Conservation (phyloP, 1,140 invertebrate species). For the Argopecten irradians region DNA sequence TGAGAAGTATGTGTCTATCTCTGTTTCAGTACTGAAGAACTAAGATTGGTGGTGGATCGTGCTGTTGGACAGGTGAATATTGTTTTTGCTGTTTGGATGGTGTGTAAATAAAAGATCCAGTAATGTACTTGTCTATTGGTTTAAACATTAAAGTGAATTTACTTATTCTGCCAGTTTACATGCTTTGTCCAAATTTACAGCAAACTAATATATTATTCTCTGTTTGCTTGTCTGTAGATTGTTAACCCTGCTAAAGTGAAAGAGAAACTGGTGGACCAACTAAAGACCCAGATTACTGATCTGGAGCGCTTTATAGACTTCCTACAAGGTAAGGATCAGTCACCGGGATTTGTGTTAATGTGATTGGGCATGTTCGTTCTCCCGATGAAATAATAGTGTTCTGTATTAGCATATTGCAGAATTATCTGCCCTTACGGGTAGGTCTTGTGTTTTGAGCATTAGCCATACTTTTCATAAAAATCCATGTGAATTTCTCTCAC, state of each 20-base stretch:
- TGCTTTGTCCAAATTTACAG: constrained; percentile 24
- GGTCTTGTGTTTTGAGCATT: no score
- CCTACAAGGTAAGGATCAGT: constrained; percentile 85
- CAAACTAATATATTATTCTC: background rate
- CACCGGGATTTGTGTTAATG: no score
- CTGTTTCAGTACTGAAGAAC: constrained; percentile 83
- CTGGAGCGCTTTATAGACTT: constrained; percentile 98
- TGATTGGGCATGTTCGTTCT: no score
- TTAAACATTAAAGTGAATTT: no score
- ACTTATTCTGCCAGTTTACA: no score
- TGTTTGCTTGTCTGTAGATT: constrained; percentile 83
- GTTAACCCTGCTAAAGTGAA: constrained; percentile 97
- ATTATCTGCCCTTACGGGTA: no score
- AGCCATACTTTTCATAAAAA: no score
- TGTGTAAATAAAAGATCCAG: background rate
- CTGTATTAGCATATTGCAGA: no score
- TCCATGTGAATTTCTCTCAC: no score
- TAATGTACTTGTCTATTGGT: no score
- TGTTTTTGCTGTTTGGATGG: background rate
- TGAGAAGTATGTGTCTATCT: constrained; percentile 45
- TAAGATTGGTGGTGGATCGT: constrained; percentile 87
- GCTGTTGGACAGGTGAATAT: constrained; percentile 83
- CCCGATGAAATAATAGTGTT: no score
- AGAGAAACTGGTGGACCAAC: constrained; percentile 93
- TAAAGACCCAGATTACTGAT: constrained; percentile 98